phyloP scores from a whole-genome alignment of 2,888 invertebrate genomes.

The Philereme vetulata region DNA sequence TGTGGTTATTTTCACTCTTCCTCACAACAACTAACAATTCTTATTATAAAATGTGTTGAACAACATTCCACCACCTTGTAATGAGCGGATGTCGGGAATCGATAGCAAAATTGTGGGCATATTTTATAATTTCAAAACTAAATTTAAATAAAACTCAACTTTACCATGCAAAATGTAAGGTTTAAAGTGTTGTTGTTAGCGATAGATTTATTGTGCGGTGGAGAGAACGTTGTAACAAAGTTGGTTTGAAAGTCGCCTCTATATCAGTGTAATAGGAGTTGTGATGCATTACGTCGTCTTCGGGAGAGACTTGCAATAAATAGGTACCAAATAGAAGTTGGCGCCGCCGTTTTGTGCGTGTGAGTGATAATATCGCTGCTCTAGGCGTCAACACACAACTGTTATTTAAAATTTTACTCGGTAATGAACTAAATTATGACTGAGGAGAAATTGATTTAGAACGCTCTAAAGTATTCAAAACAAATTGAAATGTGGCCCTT shows the following conservation, averaged over 20 bases:
- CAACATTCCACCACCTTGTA: constrained; percentile 79
- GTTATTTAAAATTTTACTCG: constrained; percentile 60
- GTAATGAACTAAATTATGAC: constrained; percentile 39
- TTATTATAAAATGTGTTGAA: constrained; percentile 72
- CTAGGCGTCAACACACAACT: constrained; percentile 60
- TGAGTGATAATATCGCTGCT: constrained; percentile 70
- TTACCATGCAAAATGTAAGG: constrained; percentile 15
- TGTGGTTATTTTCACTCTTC: constrained; percentile 56
- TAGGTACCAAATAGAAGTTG: constrained; percentile 62
- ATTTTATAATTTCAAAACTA: constrained; percentile 64
- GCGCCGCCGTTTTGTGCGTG: constrained; percentile 65
- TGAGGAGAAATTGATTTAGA: constrained; percentile 21
- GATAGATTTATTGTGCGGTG: constrained; percentile 44
- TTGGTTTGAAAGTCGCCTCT: constrained; percentile 63
- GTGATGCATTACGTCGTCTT: constrained; percentile 62
- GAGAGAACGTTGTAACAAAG: constrained; percentile 56
- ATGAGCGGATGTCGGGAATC: constrained; percentile 79
- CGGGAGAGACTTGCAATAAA: constrained; percentile 56
- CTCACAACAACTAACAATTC: constrained; percentile 60
- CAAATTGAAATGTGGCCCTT: constrained; percentile 3
- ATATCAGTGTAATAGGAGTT: constrained; percentile 58
- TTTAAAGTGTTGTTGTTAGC: constrained; percentile 39
- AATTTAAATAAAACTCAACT: constrained; percentile 21
- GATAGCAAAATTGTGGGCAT: constrained; percentile 77
- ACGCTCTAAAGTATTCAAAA: constrained; percentile 10